Percentiles rank a stretch among this genome's conserved stretches.
Conservation (phyloP, 2,797 vertebrate genomes). For the Crocodylus rhombifer region DNA sequence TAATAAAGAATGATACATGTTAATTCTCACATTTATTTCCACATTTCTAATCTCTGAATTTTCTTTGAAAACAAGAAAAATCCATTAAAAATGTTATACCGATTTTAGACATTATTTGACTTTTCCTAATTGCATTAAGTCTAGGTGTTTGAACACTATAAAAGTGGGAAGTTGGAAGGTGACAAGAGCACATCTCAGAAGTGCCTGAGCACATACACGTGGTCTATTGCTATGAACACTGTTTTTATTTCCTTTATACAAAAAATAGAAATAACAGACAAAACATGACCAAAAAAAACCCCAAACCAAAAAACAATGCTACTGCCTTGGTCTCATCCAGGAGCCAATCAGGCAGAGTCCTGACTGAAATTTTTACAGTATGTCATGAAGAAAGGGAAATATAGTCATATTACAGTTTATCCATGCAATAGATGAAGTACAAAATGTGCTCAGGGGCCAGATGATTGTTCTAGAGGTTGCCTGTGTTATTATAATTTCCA, state of each 20-base stretch:
- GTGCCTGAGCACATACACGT: background rate
- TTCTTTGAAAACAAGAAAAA: background rate
- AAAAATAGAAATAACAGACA: slow-evolving; percentile 81
- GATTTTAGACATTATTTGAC: background rate
- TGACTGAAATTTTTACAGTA: slow-evolving; percentile 43
- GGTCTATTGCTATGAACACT: slow-evolving; percentile 67
- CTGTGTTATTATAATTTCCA: slow-evolving; percentile 53
- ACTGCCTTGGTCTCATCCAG: slow-evolving; percentile 69
- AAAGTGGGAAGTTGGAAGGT: background rate
- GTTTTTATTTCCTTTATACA: slow-evolving; percentile 83
- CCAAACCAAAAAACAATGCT: slow-evolving; percentile 52
- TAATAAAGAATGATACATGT: background rate
- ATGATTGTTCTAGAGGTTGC: slow-evolving; percentile 51
- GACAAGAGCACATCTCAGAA: background rate
- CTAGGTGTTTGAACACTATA: background rate
- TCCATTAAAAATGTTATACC: background rate
- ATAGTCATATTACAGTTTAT: slow-evolving; percentile 70
- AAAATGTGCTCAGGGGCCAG: slow-evolving; percentile 58
- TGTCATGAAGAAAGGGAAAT: slow-evolving; percentile 53
- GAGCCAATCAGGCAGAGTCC: slow-evolving; percentile 60
- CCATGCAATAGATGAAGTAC: slow-evolving; percentile 77
- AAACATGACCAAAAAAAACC: slow-evolving; percentile 26
- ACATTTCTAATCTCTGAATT: background rate
- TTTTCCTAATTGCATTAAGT: background rate
- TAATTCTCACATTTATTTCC: background rate